Evolutionary conservation across 2,113 vertebrate genomes (phyloP).

Genomic region (Varanus salvator): DNA sequence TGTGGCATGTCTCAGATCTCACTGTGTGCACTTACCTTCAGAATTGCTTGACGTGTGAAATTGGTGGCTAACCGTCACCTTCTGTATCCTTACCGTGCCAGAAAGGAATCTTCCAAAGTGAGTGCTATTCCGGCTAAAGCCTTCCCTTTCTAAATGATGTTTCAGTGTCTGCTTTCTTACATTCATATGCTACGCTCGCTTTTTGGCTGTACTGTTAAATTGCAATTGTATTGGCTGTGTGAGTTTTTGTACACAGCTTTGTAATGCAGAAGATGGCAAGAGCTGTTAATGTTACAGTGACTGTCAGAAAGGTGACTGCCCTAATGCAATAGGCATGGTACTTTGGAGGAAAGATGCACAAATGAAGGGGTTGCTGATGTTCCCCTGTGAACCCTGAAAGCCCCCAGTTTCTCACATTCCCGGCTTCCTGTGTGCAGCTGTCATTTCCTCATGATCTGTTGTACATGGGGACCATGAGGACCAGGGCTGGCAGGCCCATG

Average conservation of each 20-base stretch:
- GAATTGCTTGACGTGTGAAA: not conserved
- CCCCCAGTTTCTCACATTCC: not conserved
- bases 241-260: not conserved
- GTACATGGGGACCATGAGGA: too few relatives aligned
- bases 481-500: too few relatives aligned
- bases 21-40: not conserved
- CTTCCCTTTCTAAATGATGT: not conserved
- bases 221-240: not conserved
- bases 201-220: not conserved
- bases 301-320: not conserved
- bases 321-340: not conserved
- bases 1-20: not conserved
- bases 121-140: not conserved
- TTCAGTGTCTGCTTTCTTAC: not conserved
- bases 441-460: too few relatives aligned
- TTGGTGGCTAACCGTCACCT: not conserved
- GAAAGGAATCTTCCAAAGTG: not conserved
- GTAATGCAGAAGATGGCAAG: not conserved
- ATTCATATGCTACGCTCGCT: not conserved
- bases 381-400: not conserved
- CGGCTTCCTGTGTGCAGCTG: too few relatives aligned
- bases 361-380: not conserved
- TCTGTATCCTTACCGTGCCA: not conserved
- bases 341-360: not conserved
- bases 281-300: not conserved